These are phyloP conservation scores for Lineus longissimus DNA, from an alignment of 1,140 invertebrate genomes.

Conservation along the genomic window DNA sequence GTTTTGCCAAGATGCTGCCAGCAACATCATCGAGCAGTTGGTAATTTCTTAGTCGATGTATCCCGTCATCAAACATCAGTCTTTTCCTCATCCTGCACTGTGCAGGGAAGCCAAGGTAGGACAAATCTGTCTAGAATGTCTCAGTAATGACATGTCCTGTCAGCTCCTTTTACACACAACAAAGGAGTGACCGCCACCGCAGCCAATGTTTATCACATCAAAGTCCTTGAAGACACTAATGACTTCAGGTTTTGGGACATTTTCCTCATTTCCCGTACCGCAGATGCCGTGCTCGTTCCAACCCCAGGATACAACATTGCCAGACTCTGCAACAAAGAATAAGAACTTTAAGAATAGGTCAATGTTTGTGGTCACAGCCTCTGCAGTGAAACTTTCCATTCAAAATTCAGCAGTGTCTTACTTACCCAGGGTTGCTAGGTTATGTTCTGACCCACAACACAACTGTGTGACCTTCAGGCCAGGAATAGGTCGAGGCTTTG, in stretches of 20 bases:
- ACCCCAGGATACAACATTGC: constrained; percentile 72
- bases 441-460: constrained; percentile 74
- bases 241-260: constrained; percentile 57
- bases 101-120: too few relatives aligned
- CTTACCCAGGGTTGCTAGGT: constrained; percentile 60
- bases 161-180: background rate
- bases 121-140: too few relatives aligned
- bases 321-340: constrained; percentile 57
- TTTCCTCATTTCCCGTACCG: constrained; percentile 65
- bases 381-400: too few relatives aligned
- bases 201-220: constrained; percentile 23
- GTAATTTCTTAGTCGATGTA: too few relatives aligned
- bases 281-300: constrained; percentile 90
- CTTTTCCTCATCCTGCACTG: too few relatives aligned
- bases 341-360: background rate
- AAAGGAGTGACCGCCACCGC: constrained; percentile 42
- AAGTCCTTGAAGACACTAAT: constrained; percentile 19
- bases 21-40: too few relatives aligned
- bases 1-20: too few relatives aligned
- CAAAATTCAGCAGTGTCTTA: too few relatives aligned
- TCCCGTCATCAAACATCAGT: too few relatives aligned
- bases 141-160: too few relatives aligned
- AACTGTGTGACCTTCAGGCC: constrained; percentile 59
- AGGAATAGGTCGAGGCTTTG: constrained; percentile 17
- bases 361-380: background rate